Evolutionary conservation across 2,797 vertebrate species (phyloP).

Genomic region (Ctenopoma kingsleyae): DNA sequence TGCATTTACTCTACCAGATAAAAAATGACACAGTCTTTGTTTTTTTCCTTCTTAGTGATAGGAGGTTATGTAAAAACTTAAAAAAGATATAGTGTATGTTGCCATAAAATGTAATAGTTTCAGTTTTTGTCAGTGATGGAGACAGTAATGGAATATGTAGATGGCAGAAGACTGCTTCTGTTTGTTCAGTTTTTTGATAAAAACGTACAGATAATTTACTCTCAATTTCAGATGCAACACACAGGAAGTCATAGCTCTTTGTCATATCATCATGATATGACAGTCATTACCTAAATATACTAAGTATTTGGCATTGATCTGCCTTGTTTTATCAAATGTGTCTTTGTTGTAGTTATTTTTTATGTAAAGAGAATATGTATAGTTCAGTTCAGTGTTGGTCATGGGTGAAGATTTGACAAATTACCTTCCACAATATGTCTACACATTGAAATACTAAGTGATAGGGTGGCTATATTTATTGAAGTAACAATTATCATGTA

Average conservation of each 20-base stretch:
- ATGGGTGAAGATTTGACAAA: not conserved
- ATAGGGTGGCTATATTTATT: not conserved
- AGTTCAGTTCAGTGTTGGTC: not conserved
- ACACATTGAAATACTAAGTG: not conserved
- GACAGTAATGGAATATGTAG: not conserved
- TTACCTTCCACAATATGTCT: not conserved
- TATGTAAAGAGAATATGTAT: not conserved
- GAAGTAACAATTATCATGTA: not conserved
- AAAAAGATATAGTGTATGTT: conserved; percentile 18
- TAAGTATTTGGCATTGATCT: conserved; percentile 25
- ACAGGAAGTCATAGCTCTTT: conserved; percentile 22
- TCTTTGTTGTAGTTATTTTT: conserved; percentile 14
- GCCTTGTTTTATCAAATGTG: conserved; percentile 1
- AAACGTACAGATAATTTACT: not conserved
- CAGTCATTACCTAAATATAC: not conserved
- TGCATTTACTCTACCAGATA: not conserved
- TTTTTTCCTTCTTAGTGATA: not conserved
- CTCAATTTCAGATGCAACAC: conserved; percentile 7
- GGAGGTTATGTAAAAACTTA: not conserved
- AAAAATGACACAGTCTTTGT: not conserved
- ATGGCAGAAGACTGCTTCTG: not conserved
- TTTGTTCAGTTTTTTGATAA: not conserved
- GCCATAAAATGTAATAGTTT: conserved; percentile 31
- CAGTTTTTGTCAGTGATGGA: conserved; percentile 27
- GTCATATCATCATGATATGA: not conserved